phyloP scores from a whole-genome alignment of 2,797 vertebrate genomes.

The Onychomys torridus region DNA sequence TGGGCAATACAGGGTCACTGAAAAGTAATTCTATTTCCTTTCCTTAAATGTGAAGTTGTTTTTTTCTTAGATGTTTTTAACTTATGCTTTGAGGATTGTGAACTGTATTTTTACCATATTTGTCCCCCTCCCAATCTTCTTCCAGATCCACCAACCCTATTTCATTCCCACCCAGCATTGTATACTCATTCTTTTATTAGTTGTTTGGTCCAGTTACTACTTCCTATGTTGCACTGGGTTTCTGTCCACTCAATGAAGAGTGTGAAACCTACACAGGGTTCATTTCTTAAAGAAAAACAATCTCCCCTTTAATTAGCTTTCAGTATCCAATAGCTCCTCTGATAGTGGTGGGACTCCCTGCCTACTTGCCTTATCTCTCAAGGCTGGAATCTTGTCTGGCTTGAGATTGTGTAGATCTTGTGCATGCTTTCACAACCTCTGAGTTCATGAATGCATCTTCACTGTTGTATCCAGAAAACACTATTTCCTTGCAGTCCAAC shows the following conservation, averaged over 20 bases:
- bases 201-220: not conserved
- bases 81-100: not conserved
- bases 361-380: not conserved
- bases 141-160: not conserved
- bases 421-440: not conserved
- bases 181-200: not conserved
- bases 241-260: not conserved
- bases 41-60: not conserved
- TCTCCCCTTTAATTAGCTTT: too few species aligned
- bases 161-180: rapidly evolving
- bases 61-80: not conserved
- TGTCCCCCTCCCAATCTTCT: too few species aligned
- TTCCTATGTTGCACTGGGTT: not conserved
- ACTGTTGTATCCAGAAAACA: not conserved
- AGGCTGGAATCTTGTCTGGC: not conserved
- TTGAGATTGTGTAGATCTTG: not conserved
- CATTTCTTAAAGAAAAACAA: not conserved
- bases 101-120: not conserved
- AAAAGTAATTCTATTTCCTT: slow-evolving; percentile 5
- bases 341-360: not conserved
- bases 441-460: too few species aligned
- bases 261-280: not conserved
- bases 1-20: not conserved
- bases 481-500: not conserved
- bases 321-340: not conserved